Conservation (phyloP, 2,888 invertebrate genomes). For the Drosophila nr. medialis region DNA sequence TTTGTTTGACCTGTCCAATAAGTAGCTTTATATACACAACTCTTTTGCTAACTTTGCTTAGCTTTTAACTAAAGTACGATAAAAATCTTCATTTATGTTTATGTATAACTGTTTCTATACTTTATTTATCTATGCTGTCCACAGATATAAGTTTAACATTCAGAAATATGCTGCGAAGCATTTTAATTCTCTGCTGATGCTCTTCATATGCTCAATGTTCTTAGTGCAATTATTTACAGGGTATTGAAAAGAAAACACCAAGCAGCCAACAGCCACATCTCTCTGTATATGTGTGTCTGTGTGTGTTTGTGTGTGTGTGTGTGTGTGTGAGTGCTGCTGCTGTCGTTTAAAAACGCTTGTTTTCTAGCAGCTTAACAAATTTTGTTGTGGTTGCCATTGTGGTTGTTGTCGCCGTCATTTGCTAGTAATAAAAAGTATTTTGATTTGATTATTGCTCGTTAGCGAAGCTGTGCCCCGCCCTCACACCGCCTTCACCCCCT, state of each 20-base stretch:
- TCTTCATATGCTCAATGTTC: not conserved
- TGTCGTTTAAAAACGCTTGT: constrained; percentile 42
- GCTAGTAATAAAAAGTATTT: constrained; percentile 72
- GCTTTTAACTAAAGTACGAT: not conserved
- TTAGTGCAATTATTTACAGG: constrained; percentile 3
- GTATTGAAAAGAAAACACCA: constrained; percentile 15
- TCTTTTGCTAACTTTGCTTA: not conserved
- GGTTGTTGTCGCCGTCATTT: constrained; percentile 45
- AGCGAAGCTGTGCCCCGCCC: constrained; percentile 37
- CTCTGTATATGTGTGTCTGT: not conserved
- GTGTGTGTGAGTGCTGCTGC: constrained; percentile 5
- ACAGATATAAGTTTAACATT: not conserved
- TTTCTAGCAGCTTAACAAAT: constrained; percentile 39
- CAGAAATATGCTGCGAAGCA: not conserved
- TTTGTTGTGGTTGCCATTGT: constrained; percentile 6
- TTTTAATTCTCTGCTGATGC: not conserved
- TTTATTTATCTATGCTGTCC: not conserved
- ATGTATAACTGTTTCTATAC: not conserved
- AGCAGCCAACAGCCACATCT: constrained; percentile 6
- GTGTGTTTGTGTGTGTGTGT: constrained; percentile 8
- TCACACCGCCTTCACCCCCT: no score
- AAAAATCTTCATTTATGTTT: no score
- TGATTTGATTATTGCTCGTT: constrained; percentile 80
- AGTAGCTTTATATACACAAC: not conserved
- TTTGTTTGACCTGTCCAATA: not conserved